phyloP scores from a whole-genome alignment of 2,888 invertebrate species.

The Polyommatus icarus region DNA sequence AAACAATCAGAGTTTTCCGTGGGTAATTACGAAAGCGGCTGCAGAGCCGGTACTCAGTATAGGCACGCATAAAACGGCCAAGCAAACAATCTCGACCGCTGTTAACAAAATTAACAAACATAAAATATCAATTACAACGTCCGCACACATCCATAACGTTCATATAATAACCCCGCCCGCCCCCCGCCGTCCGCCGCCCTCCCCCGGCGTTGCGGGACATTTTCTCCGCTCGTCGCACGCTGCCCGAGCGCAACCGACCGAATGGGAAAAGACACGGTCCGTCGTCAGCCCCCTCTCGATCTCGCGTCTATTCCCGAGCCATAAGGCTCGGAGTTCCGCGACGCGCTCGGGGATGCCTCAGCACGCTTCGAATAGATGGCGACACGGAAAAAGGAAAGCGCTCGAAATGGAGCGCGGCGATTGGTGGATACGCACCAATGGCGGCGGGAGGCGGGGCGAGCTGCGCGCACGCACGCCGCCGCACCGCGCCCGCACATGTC shows the following conservation, averaged over 20 bases:
- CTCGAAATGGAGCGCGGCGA: slow-evolving; percentile 76
- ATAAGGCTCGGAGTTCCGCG: slow-evolving; percentile 47
- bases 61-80: slow-evolving; percentile 38
- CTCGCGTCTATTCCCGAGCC: slow-evolving; percentile 28
- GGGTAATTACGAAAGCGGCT: slow-evolving; percentile 15
- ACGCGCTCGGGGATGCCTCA: slow-evolving; percentile 58
- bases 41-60: neutral
- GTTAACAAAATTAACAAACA: slow-evolving; percentile 56
- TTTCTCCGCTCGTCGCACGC: slow-evolving; percentile 67
- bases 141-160: slow-evolving; percentile 44
- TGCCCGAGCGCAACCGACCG: slow-evolving; percentile 74
- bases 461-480: slow-evolving; percentile 47
- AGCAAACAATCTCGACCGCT: slow-evolving; percentile 40
- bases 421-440: slow-evolving; percentile 74
- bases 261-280: slow-evolving; percentile 66
- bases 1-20: slow-evolving; percentile 7
- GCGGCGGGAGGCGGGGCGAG: slow-evolving; percentile 61
- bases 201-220: slow-evolving; percentile 47
- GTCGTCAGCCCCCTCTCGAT: slow-evolving; percentile 31
- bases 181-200: slow-evolving; percentile 33
- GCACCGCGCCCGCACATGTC: slow-evolving; percentile 50
- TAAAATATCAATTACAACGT: slow-evolving; percentile 68
- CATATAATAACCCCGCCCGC: slow-evolving; percentile 47
- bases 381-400: slow-evolving; percentile 76
- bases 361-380: slow-evolving; percentile 77